Conservation (phyloP, 2,113 vertebrate species). For the Thermophis baileyi region DNA sequence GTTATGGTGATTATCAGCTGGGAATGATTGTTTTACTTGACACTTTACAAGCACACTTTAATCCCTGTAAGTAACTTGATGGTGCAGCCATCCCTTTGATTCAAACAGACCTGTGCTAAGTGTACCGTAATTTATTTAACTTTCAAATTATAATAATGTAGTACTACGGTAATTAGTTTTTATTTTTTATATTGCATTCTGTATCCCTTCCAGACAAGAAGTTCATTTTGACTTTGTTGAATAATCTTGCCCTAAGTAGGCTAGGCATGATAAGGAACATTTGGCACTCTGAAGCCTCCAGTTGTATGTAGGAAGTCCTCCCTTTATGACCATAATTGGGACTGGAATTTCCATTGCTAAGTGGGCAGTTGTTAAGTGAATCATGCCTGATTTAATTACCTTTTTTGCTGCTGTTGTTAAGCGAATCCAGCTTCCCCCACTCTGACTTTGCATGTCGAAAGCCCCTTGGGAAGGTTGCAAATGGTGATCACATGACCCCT, state of each 20-base stretch:
- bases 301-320: neutral
- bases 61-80: neutral
- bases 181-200: neutral
- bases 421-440: neutral
- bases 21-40: neutral
- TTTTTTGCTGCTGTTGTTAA: neutral
- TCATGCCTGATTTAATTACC: neutral
- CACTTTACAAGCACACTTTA: neutral
- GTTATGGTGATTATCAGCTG: neutral
- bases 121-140: neutral
- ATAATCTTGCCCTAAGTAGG: neutral
- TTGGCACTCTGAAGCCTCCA: neutral
- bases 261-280: neutral
- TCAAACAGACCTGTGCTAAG: neutral
- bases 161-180: neutral
- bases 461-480: neutral
- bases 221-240: neutral
- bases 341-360: neutral
- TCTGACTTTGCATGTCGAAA: neutral
- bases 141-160: neutral
- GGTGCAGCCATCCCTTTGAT: neutral
- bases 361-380: neutral
- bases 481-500: neutral
- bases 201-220: neutral
- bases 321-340: neutral